Base-by-base conservation (phyloP, 2,113 vertebrate species). In the Lagopus muta region DNA sequence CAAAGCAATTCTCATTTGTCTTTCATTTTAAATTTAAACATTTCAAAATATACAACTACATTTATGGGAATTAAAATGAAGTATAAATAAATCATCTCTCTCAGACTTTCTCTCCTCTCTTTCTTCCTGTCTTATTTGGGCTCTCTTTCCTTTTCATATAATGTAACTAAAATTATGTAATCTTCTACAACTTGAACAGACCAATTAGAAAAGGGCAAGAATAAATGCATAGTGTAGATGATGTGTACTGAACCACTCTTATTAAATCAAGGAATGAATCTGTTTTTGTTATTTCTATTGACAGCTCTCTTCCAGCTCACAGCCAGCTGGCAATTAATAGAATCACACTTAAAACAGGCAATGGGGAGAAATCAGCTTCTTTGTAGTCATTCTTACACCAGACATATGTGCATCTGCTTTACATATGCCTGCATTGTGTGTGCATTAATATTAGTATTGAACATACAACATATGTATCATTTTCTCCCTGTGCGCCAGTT, bases 291-390 rank as follows among this genome's bases (percentile, higher is more conserved):
- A 0, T 94, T 92, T 94, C 30, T 70, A 91, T 75, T 96, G 89
- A 94, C 82, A 95, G 61, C n/a, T 73, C 19, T 94, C 76, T 92
- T 89, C 65, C 69, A 94, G 62, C 82, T 95, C 82, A 90, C 88
- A 95, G 72, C 78, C 91, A 95, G 90, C 76, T 95, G 93, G 93
- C 86, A 95, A 93, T 94, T 95, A 94, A 94, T 83, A 19, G 66
- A 95, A 94, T 96, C 77, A 91, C 79, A 86, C 94, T 95, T 93
- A 88, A 91, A 94, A 25, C 40, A 91, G 55, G 55, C 79, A 75
- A 38, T 57, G n/a, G 54, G 86, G 90, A 93, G 40, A 90, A 96
- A 92, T 86, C 70, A 91, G 48, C 47, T 82, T 90, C 88, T 75
- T 66, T 54, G 57, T 92, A 95, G 88, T 86, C 85, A 88, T 86